Evolutionary conservation across 2,888 invertebrate genomes (phyloP).

Genomic region (Masnerella sp.): DNA sequence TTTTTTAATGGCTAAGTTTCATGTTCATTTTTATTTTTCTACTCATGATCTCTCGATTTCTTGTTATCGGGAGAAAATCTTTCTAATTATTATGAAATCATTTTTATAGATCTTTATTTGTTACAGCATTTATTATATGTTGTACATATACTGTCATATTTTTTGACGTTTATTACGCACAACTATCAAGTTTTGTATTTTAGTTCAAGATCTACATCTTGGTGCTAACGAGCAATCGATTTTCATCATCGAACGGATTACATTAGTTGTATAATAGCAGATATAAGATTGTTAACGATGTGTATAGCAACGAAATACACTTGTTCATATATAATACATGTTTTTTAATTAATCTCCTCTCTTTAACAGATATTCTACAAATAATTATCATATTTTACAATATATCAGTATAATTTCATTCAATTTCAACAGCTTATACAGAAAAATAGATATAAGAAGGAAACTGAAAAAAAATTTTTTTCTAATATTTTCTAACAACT

Average conservation of each 20-base stretch:
- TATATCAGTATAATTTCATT: too few species aligned
- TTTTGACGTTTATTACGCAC: conserved; percentile 35
- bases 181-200: conserved; percentile 35
- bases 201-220: conserved; percentile 42
- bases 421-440: too few species aligned
- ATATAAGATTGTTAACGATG: conserved; percentile 50
- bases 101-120: conserved; percentile 25
- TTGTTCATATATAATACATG: conserved; percentile 1
- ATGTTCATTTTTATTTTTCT: too few species aligned
- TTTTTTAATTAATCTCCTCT: background rate
- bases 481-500: too few species aligned
- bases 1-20: too few species aligned
- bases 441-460: too few species aligned
- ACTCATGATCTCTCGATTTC: conserved; percentile 33
- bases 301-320: conserved; percentile 48
- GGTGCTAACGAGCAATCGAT: conserved; percentile 52
- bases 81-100: conserved; percentile 36
- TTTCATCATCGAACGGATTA: conserved; percentile 43
- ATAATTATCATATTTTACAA: too few species aligned
- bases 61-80: conserved; percentile 50
- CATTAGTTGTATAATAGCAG: conserved; percentile 38
- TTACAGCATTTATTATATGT: conserved; percentile 17
- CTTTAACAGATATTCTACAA: too few species aligned
- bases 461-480: too few species aligned
- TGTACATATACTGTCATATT: conserved; percentile 9